Base-by-base conservation (phyloP, 2,797 vertebrate species). In the Vireo griseus region DNA sequence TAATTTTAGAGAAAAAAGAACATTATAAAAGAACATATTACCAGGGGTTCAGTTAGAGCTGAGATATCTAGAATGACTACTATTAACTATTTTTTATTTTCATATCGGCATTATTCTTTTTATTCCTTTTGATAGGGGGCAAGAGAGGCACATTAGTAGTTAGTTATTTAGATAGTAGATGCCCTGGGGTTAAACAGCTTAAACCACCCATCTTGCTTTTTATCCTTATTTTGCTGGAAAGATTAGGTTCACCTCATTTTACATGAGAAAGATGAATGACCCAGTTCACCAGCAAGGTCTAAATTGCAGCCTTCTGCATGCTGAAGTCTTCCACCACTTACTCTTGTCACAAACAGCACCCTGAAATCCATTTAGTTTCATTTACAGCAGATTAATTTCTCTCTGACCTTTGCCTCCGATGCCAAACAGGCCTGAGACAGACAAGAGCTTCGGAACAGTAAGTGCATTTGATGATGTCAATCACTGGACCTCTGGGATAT, bases 311-410 rank as follows among this genome's bases (percentile, higher is more conserved):
- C 93, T 69, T 96, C 96, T 96, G 81, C 83, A 86, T 90, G 76
- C 71, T 85, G 90, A 94, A 95, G 85, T 88, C 87, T 92, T 95
- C 71, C 16, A 76, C 91, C 59, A 83, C 81, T 95, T 90, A 85
- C 76, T 96, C 92, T 92, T 94, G 96, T 96, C 96, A 95, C 81
- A 95, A 94, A 88, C 90, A 89, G 45, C 75, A 91, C 86, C 87
- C 72, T 78, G 69, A 65, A 95, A 97, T 95, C 90, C 94, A 97
- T 96, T 96, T 96, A 93, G 86, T 94, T 96, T 96, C 86, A 96
- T 97, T 97, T 97, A 96, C 96, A 94, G 93, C 59, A 90, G 96
- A 97, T 97, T 97, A 97, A 97, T 96, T 96, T 94, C 89, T 77
- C 48, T 76, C 78, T 92, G 87, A 95, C 93, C 95, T 96, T 95